phyloP scores from a whole-genome alignment of 2,113 vertebrate genomes.

The Mola mola region DNA sequence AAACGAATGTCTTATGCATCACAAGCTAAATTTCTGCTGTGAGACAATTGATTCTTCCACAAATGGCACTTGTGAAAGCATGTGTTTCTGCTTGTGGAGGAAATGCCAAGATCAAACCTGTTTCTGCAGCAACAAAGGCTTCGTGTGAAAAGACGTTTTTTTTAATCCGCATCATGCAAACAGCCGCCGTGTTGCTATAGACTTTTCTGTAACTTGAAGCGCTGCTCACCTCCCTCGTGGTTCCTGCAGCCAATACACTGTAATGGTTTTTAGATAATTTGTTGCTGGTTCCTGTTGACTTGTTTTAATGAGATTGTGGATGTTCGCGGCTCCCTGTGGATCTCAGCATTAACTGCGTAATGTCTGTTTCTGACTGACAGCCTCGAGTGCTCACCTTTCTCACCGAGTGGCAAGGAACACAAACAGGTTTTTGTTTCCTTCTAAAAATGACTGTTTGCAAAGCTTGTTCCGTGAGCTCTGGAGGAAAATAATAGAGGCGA shows the following conservation, averaged over 20 bases:
- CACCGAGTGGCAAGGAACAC: slow-evolving; percentile 8
- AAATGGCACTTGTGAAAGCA: background rate
- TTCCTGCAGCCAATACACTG: slow-evolving; percentile 16
- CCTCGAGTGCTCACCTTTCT: background rate
- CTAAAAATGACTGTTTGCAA: slow-evolving; percentile 1
- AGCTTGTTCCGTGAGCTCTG: slow-evolving; percentile 6
- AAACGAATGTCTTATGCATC: background rate
- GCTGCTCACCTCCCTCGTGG: background rate
- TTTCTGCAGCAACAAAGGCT: too few species aligned
- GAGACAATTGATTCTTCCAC: background rate
- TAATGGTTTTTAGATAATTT: slow-evolving; percentile 27
- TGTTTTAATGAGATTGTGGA: slow-evolving; percentile 7
- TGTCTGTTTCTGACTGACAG: slow-evolving; percentile 11
- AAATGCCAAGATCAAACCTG: slow-evolving; percentile 1
- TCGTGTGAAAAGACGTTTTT: background rate
- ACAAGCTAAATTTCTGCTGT: slow-evolving; percentile 1
- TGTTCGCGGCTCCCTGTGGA: slow-evolving; percentile 16
- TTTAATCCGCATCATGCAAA: background rate
- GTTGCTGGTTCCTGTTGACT: slow-evolving; percentile 34
- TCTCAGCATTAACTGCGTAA: slow-evolving; percentile 15
- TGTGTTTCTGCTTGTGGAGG: background rate
- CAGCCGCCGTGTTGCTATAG: background rate
- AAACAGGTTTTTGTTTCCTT: background rate
- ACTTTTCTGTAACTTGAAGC: background rate
- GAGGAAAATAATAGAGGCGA: background rate